These are phyloP conservation scores for Apodemus speciosus DNA, from an alignment of 2,113 vertebrate species.

Conservation along the genomic window DNA sequence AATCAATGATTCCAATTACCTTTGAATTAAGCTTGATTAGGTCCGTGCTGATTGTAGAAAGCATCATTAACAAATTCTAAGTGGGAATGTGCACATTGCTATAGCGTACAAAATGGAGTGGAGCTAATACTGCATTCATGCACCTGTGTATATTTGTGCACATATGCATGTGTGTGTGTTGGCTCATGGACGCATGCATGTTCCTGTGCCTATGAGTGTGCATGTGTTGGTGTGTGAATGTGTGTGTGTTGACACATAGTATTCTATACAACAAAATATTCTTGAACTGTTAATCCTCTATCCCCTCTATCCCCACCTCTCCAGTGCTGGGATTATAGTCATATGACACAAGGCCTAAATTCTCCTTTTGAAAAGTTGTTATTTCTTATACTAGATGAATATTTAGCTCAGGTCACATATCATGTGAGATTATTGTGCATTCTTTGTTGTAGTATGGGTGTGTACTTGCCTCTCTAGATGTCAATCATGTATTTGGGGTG, in stretches of 20 bases:
- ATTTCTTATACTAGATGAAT: not conserved
- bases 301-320: not conserved
- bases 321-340: not conserved
- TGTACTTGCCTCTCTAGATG: not conserved
- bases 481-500: slow-evolving; percentile 4
- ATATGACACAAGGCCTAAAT: not conserved
- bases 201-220: too few species aligned
- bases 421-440: not conserved
- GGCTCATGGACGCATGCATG: too few species aligned
- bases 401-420: not conserved
- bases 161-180: not conserved
- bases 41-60: not conserved
- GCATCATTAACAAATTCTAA: slow-evolving; percentile 19
- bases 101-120: not conserved
- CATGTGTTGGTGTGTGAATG: not conserved
- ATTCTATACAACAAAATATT: not conserved
- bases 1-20: slow-evolving; percentile 56
- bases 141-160: too few species aligned
- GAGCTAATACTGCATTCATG: not conserved
- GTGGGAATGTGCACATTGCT: slow-evolving; percentile 2
- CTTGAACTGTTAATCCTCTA: not conserved
- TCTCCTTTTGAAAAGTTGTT: not conserved
- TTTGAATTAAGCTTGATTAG: slow-evolving; percentile 20
- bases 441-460: slow-evolving; percentile 21
- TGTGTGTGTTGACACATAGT: not conserved